These are phyloP conservation scores for Mesocentrotus franciscanus DNA, from an alignment of 53 echinoderm and acorn worm genomes.

Conservation along the genomic window DNA sequence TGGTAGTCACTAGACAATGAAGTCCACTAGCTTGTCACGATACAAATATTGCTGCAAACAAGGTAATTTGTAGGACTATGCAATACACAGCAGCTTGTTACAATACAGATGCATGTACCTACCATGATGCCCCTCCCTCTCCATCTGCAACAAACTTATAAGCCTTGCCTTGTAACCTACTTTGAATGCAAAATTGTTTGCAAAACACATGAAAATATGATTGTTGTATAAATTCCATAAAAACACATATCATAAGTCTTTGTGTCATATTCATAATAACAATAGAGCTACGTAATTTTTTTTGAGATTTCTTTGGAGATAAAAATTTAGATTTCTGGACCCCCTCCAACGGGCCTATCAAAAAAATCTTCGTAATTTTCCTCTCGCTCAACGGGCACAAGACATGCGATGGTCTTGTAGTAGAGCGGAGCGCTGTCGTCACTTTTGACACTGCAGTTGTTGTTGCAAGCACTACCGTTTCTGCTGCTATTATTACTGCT, in stretches of 20 bases:
- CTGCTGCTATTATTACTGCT: background rate
- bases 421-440: background rate
- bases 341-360: background rate
- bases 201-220: background rate
- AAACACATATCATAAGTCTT: constrained; percentile 25
- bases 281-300: background rate
- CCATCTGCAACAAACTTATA: background rate
- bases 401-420: background rate
- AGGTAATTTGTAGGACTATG: background rate
- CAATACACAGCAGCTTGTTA: background rate
- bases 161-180: constrained; percentile 22
- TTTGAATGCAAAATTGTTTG: background rate
- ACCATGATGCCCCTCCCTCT: background rate
- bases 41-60: background rate
- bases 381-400: background rate
- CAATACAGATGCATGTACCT: constrained; percentile 18
- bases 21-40: background rate
- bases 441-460: background rate
- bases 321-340: background rate
- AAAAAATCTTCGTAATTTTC: background rate
- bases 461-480: background rate
- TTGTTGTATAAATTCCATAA: background rate
- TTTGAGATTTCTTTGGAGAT: background rate
- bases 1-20: background rate
- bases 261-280: background rate